phyloP scores from a whole-genome alignment of 2,797 vertebrate species.

The Vultur gryphus region DNA sequence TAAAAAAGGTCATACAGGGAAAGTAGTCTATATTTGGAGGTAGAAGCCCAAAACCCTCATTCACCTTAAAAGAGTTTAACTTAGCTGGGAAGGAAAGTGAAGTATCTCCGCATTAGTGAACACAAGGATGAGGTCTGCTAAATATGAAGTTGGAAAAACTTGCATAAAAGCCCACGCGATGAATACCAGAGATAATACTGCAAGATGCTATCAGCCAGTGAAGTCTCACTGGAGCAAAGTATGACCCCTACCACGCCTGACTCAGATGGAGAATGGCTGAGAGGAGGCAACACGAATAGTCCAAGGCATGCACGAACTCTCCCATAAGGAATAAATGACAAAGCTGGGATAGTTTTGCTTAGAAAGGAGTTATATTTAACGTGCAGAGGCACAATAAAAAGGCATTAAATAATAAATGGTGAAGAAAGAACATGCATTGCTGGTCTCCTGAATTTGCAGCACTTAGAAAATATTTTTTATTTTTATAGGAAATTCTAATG shows the following conservation, averaged over 20 bases:
- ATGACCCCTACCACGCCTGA: fast-evolving
- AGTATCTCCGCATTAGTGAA: fast-evolving
- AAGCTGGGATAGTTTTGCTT: background rate
- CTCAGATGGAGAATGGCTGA: background rate
- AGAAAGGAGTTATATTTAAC: background rate
- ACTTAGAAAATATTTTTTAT: background rate
- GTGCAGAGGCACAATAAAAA: background rate
- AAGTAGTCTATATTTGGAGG: background rate
- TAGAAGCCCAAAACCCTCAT: background rate
- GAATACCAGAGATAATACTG: background rate
- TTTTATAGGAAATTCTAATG: background rate
- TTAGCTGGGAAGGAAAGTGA: background rate
- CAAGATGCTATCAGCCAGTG: background rate
- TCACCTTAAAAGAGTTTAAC: background rate
- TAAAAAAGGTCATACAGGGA: background rate
- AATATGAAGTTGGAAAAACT: background rate
- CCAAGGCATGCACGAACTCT: background rate
- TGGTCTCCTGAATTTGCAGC: background rate
- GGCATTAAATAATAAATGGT: background rate
- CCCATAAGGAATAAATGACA: background rate
- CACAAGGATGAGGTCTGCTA: background rate
- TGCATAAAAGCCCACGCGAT: background rate
- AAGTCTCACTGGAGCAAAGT: background rate
- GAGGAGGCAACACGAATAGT: background rate
- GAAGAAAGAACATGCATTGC: background rate